Evolutionary conservation across 2,888 invertebrate species (phyloP).

Genomic region (Sarcophaga subvicina): DNA sequence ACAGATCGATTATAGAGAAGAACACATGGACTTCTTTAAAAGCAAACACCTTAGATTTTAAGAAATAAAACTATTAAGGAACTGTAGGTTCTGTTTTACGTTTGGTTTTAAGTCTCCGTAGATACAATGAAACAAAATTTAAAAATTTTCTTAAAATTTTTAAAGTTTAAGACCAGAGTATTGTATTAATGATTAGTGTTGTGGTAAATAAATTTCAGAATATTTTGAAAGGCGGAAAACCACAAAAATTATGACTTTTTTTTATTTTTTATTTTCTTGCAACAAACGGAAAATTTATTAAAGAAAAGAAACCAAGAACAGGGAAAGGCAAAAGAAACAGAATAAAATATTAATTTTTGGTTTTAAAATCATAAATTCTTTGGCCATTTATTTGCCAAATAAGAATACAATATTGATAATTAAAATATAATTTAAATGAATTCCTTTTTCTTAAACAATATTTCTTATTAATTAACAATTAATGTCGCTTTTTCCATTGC

Average conservation of each 20-base stretch:
- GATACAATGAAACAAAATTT: too few relatives aligned
- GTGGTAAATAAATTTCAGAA: conserved; percentile 41
- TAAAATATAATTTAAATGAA: background rate
- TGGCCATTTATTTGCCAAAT: background rate
- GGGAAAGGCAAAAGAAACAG: background rate
- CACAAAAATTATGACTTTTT: background rate
- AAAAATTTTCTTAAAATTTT: background rate
- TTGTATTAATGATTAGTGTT: conserved; percentile 62
- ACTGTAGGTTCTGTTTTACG: too few relatives aligned
- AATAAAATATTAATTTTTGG: conserved; percentile 44
- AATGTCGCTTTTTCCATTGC: background rate
- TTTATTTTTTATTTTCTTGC: background rate
- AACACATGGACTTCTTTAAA: background rate
- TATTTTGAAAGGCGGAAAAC: conserved; percentile 11
- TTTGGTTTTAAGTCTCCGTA: too few relatives aligned
- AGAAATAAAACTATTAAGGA: too few relatives aligned
- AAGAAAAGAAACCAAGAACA: background rate
- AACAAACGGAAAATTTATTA: background rate
- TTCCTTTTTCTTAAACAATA: conserved; percentile 3
- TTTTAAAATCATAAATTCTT: conserved; percentile 59
- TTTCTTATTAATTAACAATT: conserved; percentile 62
- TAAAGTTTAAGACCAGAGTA: conserved; percentile 4
- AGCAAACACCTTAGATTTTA: background rate
- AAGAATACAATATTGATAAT: conserved; percentile 44
- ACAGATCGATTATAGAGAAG: background rate